Conservation (phyloP, 2,888 invertebrate species). For the Anodontia alba region DNA sequence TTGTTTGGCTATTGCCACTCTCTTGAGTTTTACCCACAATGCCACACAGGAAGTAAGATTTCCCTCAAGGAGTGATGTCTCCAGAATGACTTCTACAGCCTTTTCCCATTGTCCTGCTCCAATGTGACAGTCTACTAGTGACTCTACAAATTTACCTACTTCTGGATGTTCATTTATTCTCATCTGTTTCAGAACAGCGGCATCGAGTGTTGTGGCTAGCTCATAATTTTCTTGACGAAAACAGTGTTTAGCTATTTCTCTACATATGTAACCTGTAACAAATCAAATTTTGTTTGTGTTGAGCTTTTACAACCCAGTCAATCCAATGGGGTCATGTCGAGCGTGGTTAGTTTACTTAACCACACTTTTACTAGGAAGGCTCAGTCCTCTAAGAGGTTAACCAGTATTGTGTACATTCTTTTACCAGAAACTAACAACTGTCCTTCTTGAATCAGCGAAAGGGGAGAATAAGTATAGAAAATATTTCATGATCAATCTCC, state of each 20-base stretch:
- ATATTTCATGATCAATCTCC: no score
- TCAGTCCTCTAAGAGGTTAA: no score
- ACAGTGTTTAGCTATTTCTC: not conserved
- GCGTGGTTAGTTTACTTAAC: no score
- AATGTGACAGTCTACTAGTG: conserved; percentile 50
- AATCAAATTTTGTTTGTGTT: no score
- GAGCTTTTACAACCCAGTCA: no score
- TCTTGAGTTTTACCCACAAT: conserved; percentile 65
- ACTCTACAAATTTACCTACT: conserved; percentile 8
- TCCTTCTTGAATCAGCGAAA: no score
- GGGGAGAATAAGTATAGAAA: no score
- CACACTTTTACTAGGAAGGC: no score
- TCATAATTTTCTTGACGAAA: conserved; percentile 7
- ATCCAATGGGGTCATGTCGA: no score
- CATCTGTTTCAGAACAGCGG: conserved; percentile 19
- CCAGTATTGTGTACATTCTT: no score
- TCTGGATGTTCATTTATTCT: not conserved
- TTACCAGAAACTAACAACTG: no score
- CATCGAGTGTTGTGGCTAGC: not conserved
- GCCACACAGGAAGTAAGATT: conserved; percentile 46
- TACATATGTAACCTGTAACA: conserved; percentile 29
- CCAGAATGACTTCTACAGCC: conserved; percentile 50
- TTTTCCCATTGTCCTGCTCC: conserved; percentile 29
- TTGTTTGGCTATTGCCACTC: conserved; percentile 46
- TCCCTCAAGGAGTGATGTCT: conserved; percentile 42